Percentiles rank a stretch among this genome's conserved stretches.
These are phyloP conservation scores for Achroia grisella DNA, from an alignment of 1,140 invertebrate genomes.

Conservation along the genomic window DNA sequence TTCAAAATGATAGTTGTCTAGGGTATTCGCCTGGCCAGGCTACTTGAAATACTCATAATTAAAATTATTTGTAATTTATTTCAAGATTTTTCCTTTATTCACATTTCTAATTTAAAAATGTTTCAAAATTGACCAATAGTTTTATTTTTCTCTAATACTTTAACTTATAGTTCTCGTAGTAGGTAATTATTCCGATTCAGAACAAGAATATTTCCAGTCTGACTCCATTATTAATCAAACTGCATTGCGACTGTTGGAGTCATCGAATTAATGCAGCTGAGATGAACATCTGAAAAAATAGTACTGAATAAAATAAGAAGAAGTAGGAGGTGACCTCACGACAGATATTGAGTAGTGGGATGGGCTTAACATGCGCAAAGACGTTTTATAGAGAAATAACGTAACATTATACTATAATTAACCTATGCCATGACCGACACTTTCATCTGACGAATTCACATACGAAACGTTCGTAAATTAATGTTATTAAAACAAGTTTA, in stretches of 20 bases:
- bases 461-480: conserved; percentile 57
- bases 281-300: conserved; percentile 47
- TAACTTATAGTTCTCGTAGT: no score
- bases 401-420: conserved; percentile 39
- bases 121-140: no score
- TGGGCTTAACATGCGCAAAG: conserved; percentile 68
- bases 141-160: no score
- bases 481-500: conserved; percentile 67
- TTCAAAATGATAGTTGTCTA: no score
- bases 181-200: no score
- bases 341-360: conserved; percentile 72
- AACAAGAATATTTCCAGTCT: neutral
- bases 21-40: no score
- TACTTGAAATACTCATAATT: no score
- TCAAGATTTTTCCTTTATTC: no score
- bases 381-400: conserved; percentile 49
- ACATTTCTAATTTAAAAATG: no score
- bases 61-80: no score
- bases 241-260: conserved; percentile 51
- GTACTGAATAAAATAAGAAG: conserved; percentile 64
- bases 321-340: conserved; percentile 67
- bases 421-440: conserved; percentile 38
- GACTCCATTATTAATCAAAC: conserved; percentile 64
- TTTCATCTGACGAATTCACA: conserved; percentile 52
- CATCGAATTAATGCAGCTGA: conserved; percentile 55